A percentile compares a stretch with the other conserved stretches of the same genome.
These are phyloP conservation scores for Gasteruption jaculator DNA, from an alignment of 2,888 invertebrate species.

Conservation along the genomic window DNA sequence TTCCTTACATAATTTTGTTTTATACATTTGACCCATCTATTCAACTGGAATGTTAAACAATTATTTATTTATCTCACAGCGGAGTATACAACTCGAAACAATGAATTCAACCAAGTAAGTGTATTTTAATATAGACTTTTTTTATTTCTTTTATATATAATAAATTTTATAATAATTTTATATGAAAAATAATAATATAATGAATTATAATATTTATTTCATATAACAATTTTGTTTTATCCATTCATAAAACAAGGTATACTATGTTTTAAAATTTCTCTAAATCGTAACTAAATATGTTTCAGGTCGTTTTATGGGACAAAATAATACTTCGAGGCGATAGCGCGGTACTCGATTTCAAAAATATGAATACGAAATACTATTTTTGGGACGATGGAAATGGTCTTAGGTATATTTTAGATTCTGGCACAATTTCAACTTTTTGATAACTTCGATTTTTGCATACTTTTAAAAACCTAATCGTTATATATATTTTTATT, in stretches of 20 bases:
- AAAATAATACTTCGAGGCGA: constrained; percentile 94
- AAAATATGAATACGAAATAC: constrained; percentile 95
- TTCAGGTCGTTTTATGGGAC: constrained; percentile 92
- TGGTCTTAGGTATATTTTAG: constrained; percentile 72
- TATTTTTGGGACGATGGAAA: constrained; percentile 99
- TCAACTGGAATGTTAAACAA: constrained; percentile 99
- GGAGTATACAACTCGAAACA: constrained; percentile 85
- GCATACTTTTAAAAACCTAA: constrained; percentile 3
- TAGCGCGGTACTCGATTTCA: constrained; percentile 87
- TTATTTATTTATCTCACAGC: constrained; percentile 95
- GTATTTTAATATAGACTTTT: background rate
- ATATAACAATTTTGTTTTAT: constrained; percentile 7
- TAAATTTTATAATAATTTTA: constrained; percentile 2
- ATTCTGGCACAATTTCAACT: constrained; percentile 4
- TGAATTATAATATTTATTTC: constrained; percentile 2
- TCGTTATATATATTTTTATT: constrained; percentile 32
- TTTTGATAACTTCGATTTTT: constrained; percentile 5
- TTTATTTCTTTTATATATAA: too few species aligned
- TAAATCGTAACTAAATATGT: too few species aligned
- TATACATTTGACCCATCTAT: constrained; percentile 73
- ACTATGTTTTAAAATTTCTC: too few species aligned
- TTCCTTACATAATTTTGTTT: constrained; percentile 16
- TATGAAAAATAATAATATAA: constrained; percentile 1
- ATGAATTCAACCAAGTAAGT: constrained; percentile 75
- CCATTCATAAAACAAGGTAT: too few species aligned